Evolutionary conservation across 1,140 invertebrate species (phyloP), one percentile per base, ranked within the genome.

Genomic region (Charaxes varanes): DNA sequence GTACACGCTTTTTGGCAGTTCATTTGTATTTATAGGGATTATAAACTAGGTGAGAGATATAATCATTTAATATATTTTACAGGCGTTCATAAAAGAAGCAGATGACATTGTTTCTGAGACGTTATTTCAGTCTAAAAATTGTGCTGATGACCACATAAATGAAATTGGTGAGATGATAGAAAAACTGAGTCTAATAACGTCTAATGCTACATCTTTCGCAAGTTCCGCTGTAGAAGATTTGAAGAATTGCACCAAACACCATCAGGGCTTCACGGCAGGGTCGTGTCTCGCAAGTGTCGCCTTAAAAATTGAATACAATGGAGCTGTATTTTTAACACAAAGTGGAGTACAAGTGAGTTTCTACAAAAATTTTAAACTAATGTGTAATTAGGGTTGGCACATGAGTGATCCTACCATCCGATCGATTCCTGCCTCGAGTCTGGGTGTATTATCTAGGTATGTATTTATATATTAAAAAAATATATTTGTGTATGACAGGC

Each of bases 231-330:
- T 71, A 15, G 53, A 41, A 4, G 53, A 65, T 14, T 57, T 77
- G 53, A 55, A 43, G 18, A 40, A 48, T 23, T 77, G 72, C 14
- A 56, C 50, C 0, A 32, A 55, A 14, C 41, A 53, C 4, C 40
- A 32, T 2, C n/a, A 28, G 8, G 41, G 44, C 8, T 35, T 69
- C 2, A 31, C 71, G n/a, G 27, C 42, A 3, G 64, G 66, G 0
- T 16, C 57, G 5, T 78, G 73, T 18, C 35, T 78, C 6, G 66
- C 54, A 13, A n/a, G 32, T 21, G 48, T 73, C 6, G 64, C 63
- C 23, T 10, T 74, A 7, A 47, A 54, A 15, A 59, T 58, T 11
- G 66, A 78, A 53, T 44, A 61, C 19, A 66, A 56, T 24, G 61
- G 51, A 38, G 53, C 57, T 6, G 27, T 41, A 2, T 74, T 62